Conservation (phyloP, 2,888 invertebrate genomes). For the Luperina nickerlii region DNA sequence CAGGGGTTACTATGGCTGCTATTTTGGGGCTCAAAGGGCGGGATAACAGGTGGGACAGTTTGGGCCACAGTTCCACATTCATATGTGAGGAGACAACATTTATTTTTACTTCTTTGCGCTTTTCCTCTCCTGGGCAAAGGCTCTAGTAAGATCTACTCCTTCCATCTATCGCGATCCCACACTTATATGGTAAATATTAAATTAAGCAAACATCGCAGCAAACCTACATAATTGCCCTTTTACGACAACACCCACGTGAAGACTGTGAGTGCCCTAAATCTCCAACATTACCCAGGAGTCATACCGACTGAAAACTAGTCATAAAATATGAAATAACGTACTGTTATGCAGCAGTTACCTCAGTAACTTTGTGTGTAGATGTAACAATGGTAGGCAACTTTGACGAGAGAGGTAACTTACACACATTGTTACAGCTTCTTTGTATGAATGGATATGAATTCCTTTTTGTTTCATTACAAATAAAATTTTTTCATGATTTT, state of each 20-base stretch:
- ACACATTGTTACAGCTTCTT: conserved; percentile 46
- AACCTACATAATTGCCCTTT: not conserved
- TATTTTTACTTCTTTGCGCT: too few relatives aligned
- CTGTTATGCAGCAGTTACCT: conserved; percentile 22
- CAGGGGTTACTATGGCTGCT: too few relatives aligned
- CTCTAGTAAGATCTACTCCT: too few relatives aligned
- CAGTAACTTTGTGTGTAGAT: conserved; percentile 26
- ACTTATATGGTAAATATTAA: not conserved
- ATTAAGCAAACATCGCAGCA: not conserved
- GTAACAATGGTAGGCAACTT: conserved; percentile 44
- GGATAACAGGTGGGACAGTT: too few relatives aligned
- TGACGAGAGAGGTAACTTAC: conserved; percentile 18
- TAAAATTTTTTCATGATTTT: conserved; percentile 20
- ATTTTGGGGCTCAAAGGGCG: too few relatives aligned
- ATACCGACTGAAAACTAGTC: conserved; percentile 5
- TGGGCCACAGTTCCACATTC: not conserved
- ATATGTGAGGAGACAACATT: not conserved
- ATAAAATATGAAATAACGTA: conserved; percentile 43
- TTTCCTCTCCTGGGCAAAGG: too few relatives aligned
- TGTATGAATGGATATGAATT: conserved; percentile 34
- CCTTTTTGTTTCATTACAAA: not conserved
- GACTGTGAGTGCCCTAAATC: not conserved
- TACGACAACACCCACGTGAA: not conserved
- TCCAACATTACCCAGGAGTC: not conserved
- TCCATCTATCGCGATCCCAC: too few relatives aligned